These are phyloP conservation scores for Danionella dracula DNA, from an alignment of 2,797 vertebrate genomes.

Conservation along the genomic window DNA sequence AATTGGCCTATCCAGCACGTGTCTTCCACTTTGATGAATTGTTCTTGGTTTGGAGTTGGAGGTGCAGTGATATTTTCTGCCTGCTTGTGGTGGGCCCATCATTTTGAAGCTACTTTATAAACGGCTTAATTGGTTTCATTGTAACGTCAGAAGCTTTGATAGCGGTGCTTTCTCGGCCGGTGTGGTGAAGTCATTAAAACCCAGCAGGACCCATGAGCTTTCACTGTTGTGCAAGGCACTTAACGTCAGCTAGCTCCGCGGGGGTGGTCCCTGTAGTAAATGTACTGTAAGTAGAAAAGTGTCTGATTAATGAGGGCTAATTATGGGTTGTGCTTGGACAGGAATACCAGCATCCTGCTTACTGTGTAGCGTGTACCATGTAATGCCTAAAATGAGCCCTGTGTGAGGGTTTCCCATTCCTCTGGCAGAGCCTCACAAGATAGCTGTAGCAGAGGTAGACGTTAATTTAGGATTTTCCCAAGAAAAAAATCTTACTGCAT, in stretches of 20 bases:
- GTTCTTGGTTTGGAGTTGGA: conserved; percentile 7
- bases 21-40: conserved; percentile 36
- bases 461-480: too few species aligned
- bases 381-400: background rate
- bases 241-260: background rate
- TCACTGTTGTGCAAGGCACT: background rate
- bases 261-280: conserved; percentile 1
- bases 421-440: too few species aligned
- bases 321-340: background rate
- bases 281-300: background rate
- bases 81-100: conserved; percentile 8
- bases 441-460: too few species aligned
- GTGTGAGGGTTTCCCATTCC: too few species aligned
- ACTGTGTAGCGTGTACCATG: background rate
- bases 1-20: conserved; percentile 35
- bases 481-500: too few species aligned
- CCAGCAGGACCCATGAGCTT: background rate
- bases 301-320: background rate
- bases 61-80: conserved; percentile 34
- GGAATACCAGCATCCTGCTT: background rate
- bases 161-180: background rate
- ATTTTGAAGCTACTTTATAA: conserved; percentile 12
- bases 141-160: background rate
- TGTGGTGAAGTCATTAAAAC: conserved; percentile 8
- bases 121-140: conserved; percentile 19